phyloP scores from a whole-genome alignment of 2,113 vertebrate genomes.

The Catharus fuscescens region DNA sequence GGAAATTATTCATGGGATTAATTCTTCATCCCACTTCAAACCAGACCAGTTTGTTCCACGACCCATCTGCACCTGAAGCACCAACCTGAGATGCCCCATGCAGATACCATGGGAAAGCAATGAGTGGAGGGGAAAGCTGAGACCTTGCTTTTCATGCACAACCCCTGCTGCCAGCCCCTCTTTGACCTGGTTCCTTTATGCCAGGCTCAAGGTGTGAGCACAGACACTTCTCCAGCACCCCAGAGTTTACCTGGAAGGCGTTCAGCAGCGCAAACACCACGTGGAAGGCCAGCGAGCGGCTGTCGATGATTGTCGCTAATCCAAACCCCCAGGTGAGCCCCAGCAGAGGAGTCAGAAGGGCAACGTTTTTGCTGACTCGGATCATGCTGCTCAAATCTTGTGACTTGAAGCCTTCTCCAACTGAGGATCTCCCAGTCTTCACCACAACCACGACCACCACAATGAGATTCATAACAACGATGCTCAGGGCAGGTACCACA shows the following conservation, averaged over 20 bases:
- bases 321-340: slow-evolving; percentile 90
- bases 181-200: not conserved
- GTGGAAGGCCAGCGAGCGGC: slow-evolving; percentile 51
- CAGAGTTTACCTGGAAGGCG: slow-evolving; percentile 81
- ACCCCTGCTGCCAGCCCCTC: not conserved
- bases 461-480: slow-evolving; percentile 82
- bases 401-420: slow-evolving; percentile 73
- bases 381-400: slow-evolving; percentile 70
- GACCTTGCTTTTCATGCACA: not conserved
- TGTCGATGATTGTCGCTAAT: slow-evolving; percentile 70
- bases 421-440: slow-evolving; percentile 78
- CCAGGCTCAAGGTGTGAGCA: not conserved
- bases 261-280: slow-evolving; percentile 82
- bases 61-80: not conserved
- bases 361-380: slow-evolving; percentile 80
- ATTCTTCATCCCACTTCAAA: not conserved
- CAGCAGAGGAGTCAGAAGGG: slow-evolving; percentile 85
- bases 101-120: accelerated
- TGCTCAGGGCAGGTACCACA: slow-evolving; percentile 81
- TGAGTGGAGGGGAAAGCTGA: not conserved
- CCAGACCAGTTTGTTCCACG: not conserved
- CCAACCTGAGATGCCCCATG: accelerated
- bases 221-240: accelerated
- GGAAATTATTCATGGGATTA: not conserved
- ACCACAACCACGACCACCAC: slow-evolving; percentile 81